Evolutionary conservation across 2,888 invertebrate genomes (phyloP), one percentile per base, ranked within the genome.

Genomic region (Sinotaia quadrata): DNA sequence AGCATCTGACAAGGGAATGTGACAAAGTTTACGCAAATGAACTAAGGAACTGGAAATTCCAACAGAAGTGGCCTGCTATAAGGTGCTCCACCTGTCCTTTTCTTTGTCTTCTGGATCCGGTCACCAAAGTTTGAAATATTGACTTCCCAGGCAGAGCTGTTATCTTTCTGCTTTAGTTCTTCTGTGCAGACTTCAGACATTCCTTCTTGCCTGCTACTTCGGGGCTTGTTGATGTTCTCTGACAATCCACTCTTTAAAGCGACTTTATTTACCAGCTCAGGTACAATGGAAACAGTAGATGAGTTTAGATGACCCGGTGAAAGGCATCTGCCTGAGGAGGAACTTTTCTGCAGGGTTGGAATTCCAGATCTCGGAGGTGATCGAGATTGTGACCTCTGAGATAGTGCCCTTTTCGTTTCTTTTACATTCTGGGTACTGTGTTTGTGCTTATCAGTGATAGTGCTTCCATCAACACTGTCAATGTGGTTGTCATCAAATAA

Each of bases 11-110:
- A n/a, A n/a, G n/a, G n/a, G n/a, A n/a, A n/a, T n/a, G n/a, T n/a
- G n/a, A n/a, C n/a, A n/a, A n/a, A n/a, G n/a, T 10, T 36, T 4
- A 49, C 4, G 12, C 24, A 31, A 60, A 44, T 4, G 10, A 33
- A n/a, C 18, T 21, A 21, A n/a, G 15, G 18, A 27, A 71, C 33
- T 66, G n/a, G n/a, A n/a, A n/a, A n/a, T n/a, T n/a, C n/a, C n/a
- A n/a, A n/a, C n/a, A n/a, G n/a, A n/a, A n/a, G n/a, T n/a, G n/a
- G n/a, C n/a, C n/a, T n/a, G n/a, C n/a, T n/a, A n/a, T n/a, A n/a
- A n/a, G n/a, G n/a, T n/a, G n/a, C n/a, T n/a, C n/a, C 52, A 79
- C 79, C 74, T 67, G 76, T 65, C 27, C 60, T 65, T 62, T 74
- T 78, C 52, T 73, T 75, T 27, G 44, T 27, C 12, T 57, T 51